Conservation (phyloP, 2,888 invertebrate genomes). For the Chloromyia formosa region DNA sequence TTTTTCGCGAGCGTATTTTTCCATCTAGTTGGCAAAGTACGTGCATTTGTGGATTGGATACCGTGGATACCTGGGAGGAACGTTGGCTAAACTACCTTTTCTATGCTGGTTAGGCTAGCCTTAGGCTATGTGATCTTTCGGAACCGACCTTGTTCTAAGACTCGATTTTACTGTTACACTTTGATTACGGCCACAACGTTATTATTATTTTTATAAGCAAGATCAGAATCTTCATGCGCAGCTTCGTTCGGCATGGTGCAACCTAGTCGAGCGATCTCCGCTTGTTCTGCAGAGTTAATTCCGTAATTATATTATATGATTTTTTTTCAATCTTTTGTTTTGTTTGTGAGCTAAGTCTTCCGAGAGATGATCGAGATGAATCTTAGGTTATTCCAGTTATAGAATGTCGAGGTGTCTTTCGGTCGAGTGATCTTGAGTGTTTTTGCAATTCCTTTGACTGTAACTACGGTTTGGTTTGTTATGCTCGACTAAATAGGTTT, state of each 20-base stretch:
- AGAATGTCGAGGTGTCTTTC: conserved; percentile 18
- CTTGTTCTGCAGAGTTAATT: background rate
- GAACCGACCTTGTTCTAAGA: conserved; percentile 8
- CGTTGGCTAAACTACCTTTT: background rate
- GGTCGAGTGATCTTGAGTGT: background rate
- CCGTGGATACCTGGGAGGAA: too few species aligned
- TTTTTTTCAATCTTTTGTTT: conserved; percentile 2
- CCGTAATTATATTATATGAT: conserved; percentile 16
- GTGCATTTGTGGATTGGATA: too few species aligned
- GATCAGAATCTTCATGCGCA: background rate
- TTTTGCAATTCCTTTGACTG: background rate
- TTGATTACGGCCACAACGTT: conserved; percentile 15
- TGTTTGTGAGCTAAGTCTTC: too few species aligned
- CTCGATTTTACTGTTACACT: conserved; percentile 25
- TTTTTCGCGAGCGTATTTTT: background rate
- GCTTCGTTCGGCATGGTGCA: conserved; percentile 13
- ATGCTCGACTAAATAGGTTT: background rate
- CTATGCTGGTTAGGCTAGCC: conserved; percentile 11
- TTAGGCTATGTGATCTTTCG: background rate
- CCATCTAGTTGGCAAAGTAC: background rate
- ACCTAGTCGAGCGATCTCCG: background rate
- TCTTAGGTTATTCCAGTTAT: conserved; percentile 13
- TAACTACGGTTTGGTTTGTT: conserved; percentile 1
- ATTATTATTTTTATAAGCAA: conserved; percentile 9
- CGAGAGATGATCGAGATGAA: conserved; percentile 28